Conservation (phyloP, 2,888 invertebrate species). For the Bruchidius siliquastri region DNA sequence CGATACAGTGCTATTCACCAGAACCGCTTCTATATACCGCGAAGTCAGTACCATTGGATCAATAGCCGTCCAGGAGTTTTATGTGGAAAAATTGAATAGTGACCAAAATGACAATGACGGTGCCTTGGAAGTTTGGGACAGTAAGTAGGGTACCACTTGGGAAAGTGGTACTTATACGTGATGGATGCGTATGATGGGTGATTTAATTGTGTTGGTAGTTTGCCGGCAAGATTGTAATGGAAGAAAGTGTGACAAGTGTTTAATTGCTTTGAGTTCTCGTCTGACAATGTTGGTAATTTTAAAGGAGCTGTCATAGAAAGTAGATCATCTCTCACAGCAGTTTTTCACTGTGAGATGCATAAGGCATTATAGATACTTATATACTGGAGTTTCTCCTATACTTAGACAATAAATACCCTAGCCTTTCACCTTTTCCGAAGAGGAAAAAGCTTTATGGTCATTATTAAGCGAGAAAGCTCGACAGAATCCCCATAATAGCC, state of each 20-base stretch:
- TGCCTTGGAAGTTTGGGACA: neutral
- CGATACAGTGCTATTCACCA: neutral
- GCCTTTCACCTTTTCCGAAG: too few relatives aligned
- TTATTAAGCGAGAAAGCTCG: too few relatives aligned
- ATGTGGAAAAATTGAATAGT: neutral
- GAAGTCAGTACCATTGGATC: neutral
- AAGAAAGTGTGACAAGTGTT: neutral
- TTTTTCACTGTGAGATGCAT: too few relatives aligned
- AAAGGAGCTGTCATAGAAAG: neutral
- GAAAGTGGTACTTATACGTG: neutral
- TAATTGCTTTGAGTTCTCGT: neutral
- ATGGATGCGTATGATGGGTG: too few relatives aligned
- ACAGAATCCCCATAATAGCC: too few relatives aligned
- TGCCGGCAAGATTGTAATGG: neutral
- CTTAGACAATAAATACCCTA: too few relatives aligned
- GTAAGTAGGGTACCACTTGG: neutral
- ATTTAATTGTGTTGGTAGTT: neutral
- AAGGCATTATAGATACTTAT: too few relatives aligned
- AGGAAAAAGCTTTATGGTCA: too few relatives aligned
- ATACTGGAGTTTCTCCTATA: too few relatives aligned
- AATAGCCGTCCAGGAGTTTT: neutral
- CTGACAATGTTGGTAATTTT: neutral
- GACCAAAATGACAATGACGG: neutral
- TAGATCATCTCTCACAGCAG: neutral
- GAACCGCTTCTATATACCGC: neutral